Evolutionary conservation across 2,113 vertebrate species (phyloP).

Genomic region (Melanerpes aurifrons): DNA sequence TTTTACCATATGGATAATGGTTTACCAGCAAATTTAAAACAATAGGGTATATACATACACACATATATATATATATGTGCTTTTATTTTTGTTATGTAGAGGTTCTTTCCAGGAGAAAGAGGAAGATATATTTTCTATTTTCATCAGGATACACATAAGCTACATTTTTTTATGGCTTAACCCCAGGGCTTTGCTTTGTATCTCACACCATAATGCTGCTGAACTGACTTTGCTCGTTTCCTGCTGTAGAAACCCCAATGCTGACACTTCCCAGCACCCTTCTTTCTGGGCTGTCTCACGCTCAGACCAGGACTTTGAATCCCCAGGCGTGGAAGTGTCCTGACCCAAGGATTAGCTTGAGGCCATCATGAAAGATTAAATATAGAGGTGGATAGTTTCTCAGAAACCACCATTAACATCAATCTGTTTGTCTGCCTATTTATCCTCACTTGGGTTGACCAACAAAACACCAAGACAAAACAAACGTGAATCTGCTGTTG

Average conservation of each 20-base stretch:
- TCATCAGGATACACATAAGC: background rate
- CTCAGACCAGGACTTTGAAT: background rate
- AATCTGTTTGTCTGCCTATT: constrained; percentile 32
- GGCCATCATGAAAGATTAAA: background rate
- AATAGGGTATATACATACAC: too few relatives aligned
- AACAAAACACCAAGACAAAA: constrained; percentile 9
- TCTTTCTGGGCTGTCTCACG: background rate
- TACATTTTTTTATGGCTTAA: background rate
- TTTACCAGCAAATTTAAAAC: background rate
- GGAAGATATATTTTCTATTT: background rate
- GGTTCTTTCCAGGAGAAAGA: background rate
- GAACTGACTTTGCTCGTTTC: background rate
- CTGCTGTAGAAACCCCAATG: background rate
- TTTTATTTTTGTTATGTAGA: background rate
- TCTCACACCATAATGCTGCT: background rate
- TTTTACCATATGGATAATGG: background rate
- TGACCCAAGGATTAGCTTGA: constrained; percentile 6
- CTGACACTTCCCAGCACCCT: background rate
- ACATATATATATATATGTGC: background rate
- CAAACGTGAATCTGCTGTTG: background rate
- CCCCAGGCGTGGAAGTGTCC: background rate
- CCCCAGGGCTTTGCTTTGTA: background rate
- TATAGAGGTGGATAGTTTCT: background rate
- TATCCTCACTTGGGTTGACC: background rate
- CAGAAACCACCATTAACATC: background rate